Conservation (phyloP, 2,797 vertebrate species). For the Vespertilio murinus region DNA sequence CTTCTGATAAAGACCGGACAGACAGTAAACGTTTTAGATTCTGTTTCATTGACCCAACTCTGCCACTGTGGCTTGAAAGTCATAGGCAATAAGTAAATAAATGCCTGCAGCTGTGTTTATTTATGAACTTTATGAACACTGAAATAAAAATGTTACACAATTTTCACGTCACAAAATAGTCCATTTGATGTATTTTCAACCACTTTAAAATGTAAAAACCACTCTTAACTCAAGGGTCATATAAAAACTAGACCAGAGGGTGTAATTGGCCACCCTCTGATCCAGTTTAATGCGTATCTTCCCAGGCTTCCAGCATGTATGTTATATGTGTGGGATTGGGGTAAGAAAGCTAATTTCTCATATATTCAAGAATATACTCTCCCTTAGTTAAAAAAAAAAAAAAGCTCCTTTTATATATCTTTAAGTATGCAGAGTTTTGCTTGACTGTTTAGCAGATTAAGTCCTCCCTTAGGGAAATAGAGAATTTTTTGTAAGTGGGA, state of each 20-base stretch:
- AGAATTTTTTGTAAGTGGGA: not conserved
- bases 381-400: not conserved
- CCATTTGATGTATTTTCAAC: not conserved
- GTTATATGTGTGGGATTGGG: not conserved
- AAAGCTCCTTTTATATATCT: not conserved
- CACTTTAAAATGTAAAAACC: constrained; percentile 3
- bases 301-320: not conserved
- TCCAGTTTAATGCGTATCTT: not conserved
- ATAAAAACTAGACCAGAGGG: constrained; percentile 5
- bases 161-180: not conserved
- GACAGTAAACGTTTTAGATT: not conserved
- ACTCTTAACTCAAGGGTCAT: not conserved
- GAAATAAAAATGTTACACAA: not conserved
- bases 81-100: not conserved
- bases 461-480: not conserved
- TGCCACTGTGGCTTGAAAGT: not conserved
- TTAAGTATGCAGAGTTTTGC: not conserved
- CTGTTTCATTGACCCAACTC: not conserved
- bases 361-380: not conserved
- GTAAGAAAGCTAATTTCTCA: not conserved
- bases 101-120: not conserved
- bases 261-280: not conserved
- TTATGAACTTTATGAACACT: too few relatives aligned
- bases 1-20: not conserved
- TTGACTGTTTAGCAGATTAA: not conserved